These are phyloP conservation scores for Malurus elegans DNA, from an alignment of 2,113 vertebrate genomes.

Conservation along the genomic window DNA sequence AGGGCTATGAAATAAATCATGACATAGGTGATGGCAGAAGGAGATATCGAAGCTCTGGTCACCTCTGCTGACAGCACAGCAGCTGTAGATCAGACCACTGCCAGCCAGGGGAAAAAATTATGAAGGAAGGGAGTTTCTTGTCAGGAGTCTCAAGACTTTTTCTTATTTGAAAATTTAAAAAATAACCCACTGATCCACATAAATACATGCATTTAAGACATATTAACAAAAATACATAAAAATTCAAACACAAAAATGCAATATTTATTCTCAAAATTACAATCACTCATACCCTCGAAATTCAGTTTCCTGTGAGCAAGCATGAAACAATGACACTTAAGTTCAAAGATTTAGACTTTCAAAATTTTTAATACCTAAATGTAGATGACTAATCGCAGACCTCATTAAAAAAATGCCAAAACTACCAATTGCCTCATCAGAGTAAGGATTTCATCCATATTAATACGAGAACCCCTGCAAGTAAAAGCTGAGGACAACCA, in stretches of 20 bases:
- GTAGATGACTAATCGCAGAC: not conserved
- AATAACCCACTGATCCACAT: not conserved
- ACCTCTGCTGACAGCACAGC: not conserved
- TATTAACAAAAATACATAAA: not conserved
- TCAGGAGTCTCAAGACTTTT: not conserved
- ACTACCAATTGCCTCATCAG: not conserved
- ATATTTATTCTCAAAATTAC: not conserved
- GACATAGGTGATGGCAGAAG: fast-evolving
- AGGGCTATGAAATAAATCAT: not conserved
- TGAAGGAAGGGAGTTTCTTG: not conserved
- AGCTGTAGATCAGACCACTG: not conserved
- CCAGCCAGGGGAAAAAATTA: not conserved
- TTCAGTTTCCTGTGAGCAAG: not conserved
- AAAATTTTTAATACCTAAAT: not conserved
- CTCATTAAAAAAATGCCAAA: not conserved
- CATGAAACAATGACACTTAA: not conserved
- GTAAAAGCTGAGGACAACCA: not conserved
- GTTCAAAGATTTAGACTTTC: not conserved
- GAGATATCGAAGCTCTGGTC: not conserved
- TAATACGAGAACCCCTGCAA: not conserved
- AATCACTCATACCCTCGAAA: not conserved
- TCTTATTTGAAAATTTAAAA: not conserved
- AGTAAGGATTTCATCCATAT: not conserved
- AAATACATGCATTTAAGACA: not conserved
- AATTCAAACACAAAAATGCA: not conserved